These are phyloP conservation scores for Ptychadena robeensis DNA, from an alignment of 2,797 vertebrate genomes.

Conservation along the genomic window DNA sequence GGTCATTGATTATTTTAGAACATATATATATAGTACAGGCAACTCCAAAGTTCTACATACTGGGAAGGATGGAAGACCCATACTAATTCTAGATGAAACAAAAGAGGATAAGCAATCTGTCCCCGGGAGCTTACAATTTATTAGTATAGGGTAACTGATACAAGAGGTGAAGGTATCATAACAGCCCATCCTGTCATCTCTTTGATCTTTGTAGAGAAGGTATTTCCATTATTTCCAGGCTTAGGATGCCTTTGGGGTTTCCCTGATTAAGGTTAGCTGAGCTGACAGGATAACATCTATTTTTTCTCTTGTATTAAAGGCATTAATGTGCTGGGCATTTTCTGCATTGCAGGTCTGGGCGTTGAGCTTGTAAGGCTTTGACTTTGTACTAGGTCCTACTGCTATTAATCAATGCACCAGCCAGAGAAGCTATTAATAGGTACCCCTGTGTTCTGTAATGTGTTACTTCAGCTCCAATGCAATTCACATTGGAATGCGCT, in stretches of 20 bases:
- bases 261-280: slow-evolving; percentile 22
- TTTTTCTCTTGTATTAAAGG: slow-evolving; percentile 16
- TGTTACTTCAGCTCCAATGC: not conserved
- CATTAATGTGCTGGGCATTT: slow-evolving; percentile 8
- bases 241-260: slow-evolving; percentile 19
- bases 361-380: slow-evolving; percentile 3
- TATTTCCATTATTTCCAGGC: slow-evolving; percentile 33
- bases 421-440: slow-evolving; percentile 18
- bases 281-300: slow-evolving; percentile 23
- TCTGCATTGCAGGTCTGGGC: slow-evolving; percentile 25
- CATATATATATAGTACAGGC: not conserved
- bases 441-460: not conserved
- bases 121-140: slow-evolving; percentile 45
- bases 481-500: not conserved
- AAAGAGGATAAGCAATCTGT: slow-evolving; percentile 3
- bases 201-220: slow-evolving; percentile 37
- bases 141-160: slow-evolving; percentile 18
- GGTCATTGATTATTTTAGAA: no score
- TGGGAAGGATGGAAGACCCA: not conserved
- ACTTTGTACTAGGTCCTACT: slow-evolving; percentile 3
- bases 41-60: not conserved
- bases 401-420: slow-evolving; percentile 22
- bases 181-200: slow-evolving; percentile 1
- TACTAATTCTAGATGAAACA: slow-evolving; percentile 8
- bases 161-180: slow-evolving; percentile 9